Conservation (phyloP, 2,113 vertebrate genomes). For the Antechinus flavipes region DNA sequence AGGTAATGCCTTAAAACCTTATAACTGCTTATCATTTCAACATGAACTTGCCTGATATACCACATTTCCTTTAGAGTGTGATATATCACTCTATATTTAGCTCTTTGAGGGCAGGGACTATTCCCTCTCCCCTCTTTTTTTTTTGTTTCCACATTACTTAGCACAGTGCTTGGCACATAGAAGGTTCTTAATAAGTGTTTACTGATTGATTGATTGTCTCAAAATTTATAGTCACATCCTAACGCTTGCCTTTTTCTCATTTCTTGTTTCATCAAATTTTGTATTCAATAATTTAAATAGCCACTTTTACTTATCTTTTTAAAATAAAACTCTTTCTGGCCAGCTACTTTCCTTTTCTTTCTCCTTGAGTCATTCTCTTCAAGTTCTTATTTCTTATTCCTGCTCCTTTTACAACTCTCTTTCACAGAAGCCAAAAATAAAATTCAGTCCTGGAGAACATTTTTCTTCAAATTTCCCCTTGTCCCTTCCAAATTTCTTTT, state of each 20-base stretch:
- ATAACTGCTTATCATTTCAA: not conserved
- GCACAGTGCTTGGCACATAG: not conserved
- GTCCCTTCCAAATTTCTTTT: not conserved
- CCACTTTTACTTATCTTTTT: not conserved
- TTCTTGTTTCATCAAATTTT: not conserved
- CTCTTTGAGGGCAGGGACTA: not conserved
- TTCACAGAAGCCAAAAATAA: not conserved
- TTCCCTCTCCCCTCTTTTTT: not conserved
- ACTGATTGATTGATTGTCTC: not conserved
- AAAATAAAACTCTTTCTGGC: not conserved
- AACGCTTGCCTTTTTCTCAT: not conserved
- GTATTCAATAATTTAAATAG: not conserved
- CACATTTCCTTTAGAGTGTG: not conserved
- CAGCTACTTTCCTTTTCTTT: not conserved
- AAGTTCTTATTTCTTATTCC: not conserved
- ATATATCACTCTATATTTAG: not conserved
- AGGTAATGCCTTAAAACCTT: not conserved
- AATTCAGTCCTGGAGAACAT: not conserved
- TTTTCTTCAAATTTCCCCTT: not conserved
- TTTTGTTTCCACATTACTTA: not conserved
- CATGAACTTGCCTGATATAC: not conserved
- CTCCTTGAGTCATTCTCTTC: not conserved
- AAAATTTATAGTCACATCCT: not conserved
- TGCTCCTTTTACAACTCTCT: not conserved
- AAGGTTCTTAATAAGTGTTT: not conserved